Conservation (phyloP, 2,113 vertebrate genomes). For the Meriones unguiculatus region DNA sequence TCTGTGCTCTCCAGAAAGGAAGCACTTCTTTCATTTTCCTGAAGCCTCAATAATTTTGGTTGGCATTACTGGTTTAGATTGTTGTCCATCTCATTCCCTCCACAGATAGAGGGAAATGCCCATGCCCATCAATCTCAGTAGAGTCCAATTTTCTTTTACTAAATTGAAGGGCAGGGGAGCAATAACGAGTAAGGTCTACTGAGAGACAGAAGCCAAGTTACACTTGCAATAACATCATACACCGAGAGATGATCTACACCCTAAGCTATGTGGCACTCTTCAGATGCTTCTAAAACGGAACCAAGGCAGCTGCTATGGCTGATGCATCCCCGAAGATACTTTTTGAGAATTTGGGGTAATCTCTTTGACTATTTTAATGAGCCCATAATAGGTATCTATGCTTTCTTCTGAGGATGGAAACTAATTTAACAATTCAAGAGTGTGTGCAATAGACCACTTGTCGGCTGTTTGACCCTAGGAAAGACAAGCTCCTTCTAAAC, state of each 20-base stretch:
- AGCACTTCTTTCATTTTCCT: background rate
- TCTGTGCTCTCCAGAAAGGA: background rate
- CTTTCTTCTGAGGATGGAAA: background rate
- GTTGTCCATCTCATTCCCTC: background rate
- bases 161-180: background rate
- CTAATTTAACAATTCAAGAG: background rate
- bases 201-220: background rate
- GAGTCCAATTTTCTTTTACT: constrained; percentile 23
- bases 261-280: background rate
- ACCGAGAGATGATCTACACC: background rate
- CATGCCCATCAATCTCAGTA: background rate
- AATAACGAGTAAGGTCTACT: background rate
- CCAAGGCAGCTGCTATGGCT: background rate
- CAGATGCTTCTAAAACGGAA: background rate
- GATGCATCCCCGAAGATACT: background rate
- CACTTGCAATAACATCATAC: background rate
- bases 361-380: background rate
- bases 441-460: background rate
- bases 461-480: background rate
- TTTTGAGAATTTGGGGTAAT: background rate
- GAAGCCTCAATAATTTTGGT: background rate
- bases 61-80: constrained; percentile 25
- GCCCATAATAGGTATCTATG: background rate
- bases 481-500: background rate
- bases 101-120: background rate